A percentile compares a stretch with the other conserved stretches of the same genome.
These are phyloP conservation scores for Rhynchotus rufescens DNA, from an alignment of 2,797 vertebrate species.

Conservation along the genomic window DNA sequence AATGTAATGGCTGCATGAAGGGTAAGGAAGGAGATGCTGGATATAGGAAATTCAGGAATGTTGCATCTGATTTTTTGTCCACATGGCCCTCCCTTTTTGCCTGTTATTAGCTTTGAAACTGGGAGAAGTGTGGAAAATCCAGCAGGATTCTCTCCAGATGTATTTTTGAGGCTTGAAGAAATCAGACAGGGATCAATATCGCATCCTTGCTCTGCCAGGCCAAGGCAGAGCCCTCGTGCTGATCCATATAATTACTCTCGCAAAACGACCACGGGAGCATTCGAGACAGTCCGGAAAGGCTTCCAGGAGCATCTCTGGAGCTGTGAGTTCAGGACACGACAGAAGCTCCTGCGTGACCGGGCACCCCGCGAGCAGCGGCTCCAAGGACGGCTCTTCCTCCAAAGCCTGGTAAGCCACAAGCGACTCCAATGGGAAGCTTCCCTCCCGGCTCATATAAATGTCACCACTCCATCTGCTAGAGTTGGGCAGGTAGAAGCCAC, in stretches of 20 bases:
- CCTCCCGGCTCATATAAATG: background rate
- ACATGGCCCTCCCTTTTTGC: accelerated
- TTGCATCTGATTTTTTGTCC: background rate
- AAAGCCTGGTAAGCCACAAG: background rate
- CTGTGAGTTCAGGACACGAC: background rate
- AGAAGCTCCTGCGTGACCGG: accelerated
- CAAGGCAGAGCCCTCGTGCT: background rate
- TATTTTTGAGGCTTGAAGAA: constrained; percentile 20
- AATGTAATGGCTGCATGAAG: background rate
- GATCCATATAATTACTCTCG: background rate
- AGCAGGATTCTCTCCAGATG: background rate
- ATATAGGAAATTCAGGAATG: background rate
- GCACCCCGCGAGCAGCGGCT: background rate
- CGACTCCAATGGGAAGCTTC: constrained; percentile 34
- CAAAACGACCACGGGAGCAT: background rate
- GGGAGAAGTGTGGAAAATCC: accelerated
- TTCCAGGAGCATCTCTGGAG: background rate
- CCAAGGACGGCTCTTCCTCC: background rate
- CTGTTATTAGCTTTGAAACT: background rate
- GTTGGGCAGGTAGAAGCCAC: constrained; percentile 19
- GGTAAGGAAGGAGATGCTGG: background rate
- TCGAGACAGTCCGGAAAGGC: background rate
- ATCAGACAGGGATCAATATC: constrained; percentile 4
- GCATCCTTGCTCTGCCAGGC: background rate
- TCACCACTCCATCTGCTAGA: constrained; percentile 7